phyloP scores from a whole-genome alignment of 2,888 invertebrate species.

The Spodoptera littoralis region DNA sequence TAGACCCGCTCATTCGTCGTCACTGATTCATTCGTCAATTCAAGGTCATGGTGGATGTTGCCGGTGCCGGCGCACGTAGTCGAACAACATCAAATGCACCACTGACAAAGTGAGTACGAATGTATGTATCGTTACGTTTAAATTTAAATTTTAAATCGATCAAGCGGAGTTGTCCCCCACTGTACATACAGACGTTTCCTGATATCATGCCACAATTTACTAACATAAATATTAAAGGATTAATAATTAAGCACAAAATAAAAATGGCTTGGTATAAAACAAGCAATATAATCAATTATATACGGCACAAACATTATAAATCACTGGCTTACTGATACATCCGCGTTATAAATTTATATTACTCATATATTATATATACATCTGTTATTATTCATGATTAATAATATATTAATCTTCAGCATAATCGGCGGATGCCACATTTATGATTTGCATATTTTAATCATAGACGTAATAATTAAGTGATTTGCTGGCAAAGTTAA shows the following conservation, averaged over 20 bases:
- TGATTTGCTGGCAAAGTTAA: slow-evolving; percentile 10
- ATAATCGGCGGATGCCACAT: slow-evolving; percentile 18
- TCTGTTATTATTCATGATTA: slow-evolving; percentile 36
- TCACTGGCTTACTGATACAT: slow-evolving; percentile 50
- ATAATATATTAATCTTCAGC: slow-evolving; percentile 38
- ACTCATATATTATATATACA: slow-evolving; percentile 14
- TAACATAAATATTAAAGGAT: slow-evolving; percentile 26
- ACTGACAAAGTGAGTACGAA: too few relatives aligned
- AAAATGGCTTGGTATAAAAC: slow-evolving; percentile 40
- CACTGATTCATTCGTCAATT: too few relatives aligned
- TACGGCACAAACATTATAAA: slow-evolving; percentile 45
- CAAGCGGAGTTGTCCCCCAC: too few relatives aligned
- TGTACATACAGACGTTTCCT: not conserved
- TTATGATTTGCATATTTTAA: slow-evolving; percentile 36
- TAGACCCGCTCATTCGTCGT: too few relatives aligned
- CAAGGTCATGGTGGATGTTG: too few relatives aligned
- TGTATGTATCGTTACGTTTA: too few relatives aligned
- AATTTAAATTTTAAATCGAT: too few relatives aligned
- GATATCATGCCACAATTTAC: slow-evolving; percentile 1
- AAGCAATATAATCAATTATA: slow-evolving; percentile 45
- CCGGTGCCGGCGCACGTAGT: too few relatives aligned
- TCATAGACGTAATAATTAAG: slow-evolving; percentile 9
- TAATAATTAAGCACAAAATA: slow-evolving; percentile 38
- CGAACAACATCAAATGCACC: too few relatives aligned
- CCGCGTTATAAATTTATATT: slow-evolving; percentile 53